Evolutionary conservation across 2,888 invertebrate genomes (phyloP), one percentile per base, ranked within the genome.

Genomic region (Drosophila nigricruria): DNA sequence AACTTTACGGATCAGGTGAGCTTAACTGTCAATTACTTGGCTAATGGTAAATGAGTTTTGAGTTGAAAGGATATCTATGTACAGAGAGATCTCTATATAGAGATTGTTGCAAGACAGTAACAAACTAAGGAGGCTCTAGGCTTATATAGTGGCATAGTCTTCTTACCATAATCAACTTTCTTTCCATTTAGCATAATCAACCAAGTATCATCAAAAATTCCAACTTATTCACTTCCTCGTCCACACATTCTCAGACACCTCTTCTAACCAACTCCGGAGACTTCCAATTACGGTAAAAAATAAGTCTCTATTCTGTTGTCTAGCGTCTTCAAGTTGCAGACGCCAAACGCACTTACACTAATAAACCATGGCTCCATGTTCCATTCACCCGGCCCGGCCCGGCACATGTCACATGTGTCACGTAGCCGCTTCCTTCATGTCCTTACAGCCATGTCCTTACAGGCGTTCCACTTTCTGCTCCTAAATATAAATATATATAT

Each of bases 1-100:
- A 97, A 97, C 94, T 98, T 97, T 93, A 97, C 98, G 52, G 97
- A 97, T 92, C 97, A 98, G 93, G 93, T 93, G 83, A 89, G 82
- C 74, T 47, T 0, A 5, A 3, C 2, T 40, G 40, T 1, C 40
- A 18, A 40, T 6, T 18, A 40, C 18, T 23, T 43, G 5, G 1
- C 23, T 9, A 43, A 23, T 43, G 20, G 16, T 1, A 23, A 43
- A 23, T 10, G 20, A 0, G 6, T 20, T 14, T 12, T 6, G 8
- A 42, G 20, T 20, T 42, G 42, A 20, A 16, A 27, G 6, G 27
- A 25, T 25, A 25, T n/a, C n/a, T n/a, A n/a, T n/a, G n/a, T n/a
- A n/a, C n/a, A 25, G 27, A 6, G 4, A 18, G 9, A 40, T 40
- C 5, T 2, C 8, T 40, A 3, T 40, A 40, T 30, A 30, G 30